A percentile compares a stretch with the other conserved stretches of the same genome.
Conservation (phyloP, 2,113 vertebrate genomes). For the Progne subis region DNA sequence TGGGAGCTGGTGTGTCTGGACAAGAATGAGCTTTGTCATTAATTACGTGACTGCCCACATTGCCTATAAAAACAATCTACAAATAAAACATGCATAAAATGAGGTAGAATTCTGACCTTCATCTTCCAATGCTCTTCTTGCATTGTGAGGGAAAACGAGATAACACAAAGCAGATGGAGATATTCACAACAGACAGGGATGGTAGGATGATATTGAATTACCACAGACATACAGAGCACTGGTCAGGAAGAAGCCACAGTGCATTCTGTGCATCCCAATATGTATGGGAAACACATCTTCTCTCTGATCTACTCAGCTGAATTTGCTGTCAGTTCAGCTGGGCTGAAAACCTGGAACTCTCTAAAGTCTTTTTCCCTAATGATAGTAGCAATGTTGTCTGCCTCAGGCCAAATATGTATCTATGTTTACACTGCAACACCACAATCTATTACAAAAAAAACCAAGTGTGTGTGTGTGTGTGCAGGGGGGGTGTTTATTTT, state of each 20-base stretch:
- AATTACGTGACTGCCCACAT: background rate
- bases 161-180: background rate
- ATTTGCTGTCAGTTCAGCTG: background rate
- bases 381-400: background rate
- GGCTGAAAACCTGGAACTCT: background rate
- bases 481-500: accelerated
- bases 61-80: background rate
- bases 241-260: background rate
- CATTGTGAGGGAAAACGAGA: background rate
- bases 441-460: background rate
- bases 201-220: background rate
- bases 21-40: background rate
- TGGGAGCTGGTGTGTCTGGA: background rate
- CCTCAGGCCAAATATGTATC: background rate
- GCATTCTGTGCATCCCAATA: background rate
- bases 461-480: background rate
- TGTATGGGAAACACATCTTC: background rate
- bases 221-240: accelerated
- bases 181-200: background rate
- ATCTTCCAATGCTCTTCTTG: background rate
- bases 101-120: background rate
- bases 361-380: background rate
- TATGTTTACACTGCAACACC: background rate
- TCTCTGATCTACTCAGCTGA: background rate
- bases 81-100: background rate